Evolutionary conservation across 1,140 invertebrate species (phyloP), one percentile per base, ranked within the genome.

Genomic region (Ptiloglossa arizonensis): DNA sequence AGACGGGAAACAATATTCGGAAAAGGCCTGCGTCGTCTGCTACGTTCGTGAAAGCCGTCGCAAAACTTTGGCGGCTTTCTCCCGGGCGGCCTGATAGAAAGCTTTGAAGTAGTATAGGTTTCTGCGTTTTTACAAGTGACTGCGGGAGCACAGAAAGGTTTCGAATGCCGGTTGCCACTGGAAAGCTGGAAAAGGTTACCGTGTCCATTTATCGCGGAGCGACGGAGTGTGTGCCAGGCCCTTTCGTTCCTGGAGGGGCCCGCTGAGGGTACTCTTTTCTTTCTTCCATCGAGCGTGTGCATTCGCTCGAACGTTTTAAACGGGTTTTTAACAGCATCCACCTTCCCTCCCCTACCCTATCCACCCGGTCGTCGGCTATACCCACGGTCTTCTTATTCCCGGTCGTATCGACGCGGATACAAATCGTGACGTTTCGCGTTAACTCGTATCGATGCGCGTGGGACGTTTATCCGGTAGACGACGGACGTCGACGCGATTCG

Each of bases 181-280:
- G 59, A 78, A 54, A 57, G 38, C 66, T 13, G 75, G 48, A 46
- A 78, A 78, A 71, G 76, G 76, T 60, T 72, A 63, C 57, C 68
- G 46, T 72, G 57, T 62, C 59, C 75, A 64, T 79, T 62, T 27
- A 64, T 64, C 27, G 69, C 27, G 32, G 52, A 8, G 69, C 56
- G 74, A 41, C 74, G n/a, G 46, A 56, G 15, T 44, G 19, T 60
- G 32, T 38, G 68, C 4, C 68, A 11, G n/a, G 52, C 41, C 57
- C 69, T 27, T 27, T 62, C 59, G 27, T 62, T 19, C 19, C 19
- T 44, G 5, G 44, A 56, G 29, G 27, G n/a, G 24, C 38, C 27
- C 38, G 24, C n/a, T 41, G 22, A 69, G 73, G 64, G 64, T 56
- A 54, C 54, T 69, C 48, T 27, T 41, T 29, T 13, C 8, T 15